Percentiles rank a stretch among this genome's conserved stretches.
Evolutionary conservation across 2,113 vertebrate species (phyloP).

Genomic region (Ailuropoda melanoleuca): DNA sequence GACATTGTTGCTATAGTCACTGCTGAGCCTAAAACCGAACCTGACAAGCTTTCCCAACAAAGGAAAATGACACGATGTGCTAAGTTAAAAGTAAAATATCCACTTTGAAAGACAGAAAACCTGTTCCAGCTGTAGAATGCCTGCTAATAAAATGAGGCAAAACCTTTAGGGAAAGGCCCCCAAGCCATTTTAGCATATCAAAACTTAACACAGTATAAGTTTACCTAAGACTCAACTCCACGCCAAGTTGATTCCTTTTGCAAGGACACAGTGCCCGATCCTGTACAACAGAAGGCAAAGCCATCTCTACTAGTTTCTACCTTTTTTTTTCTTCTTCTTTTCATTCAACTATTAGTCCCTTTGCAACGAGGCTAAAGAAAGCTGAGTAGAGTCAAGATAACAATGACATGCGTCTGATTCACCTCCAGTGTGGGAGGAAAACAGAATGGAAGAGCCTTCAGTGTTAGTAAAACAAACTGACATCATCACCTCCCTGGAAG

Average conservation of each 20-base stretch:
- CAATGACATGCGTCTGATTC: neutral
- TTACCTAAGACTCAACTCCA: neutral
- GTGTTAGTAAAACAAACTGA: neutral
- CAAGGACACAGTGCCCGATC: no score
- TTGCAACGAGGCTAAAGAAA: neutral
- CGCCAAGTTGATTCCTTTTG: neutral
- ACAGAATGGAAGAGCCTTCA: neutral
- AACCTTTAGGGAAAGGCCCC: neutral
- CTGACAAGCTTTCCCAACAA: neutral
- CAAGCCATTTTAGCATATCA: neutral
- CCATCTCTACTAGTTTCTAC: neutral
- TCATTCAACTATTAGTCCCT: neutral
- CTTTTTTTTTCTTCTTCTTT: neutral
- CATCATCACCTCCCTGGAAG: neutral
- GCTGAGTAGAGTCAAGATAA: neutral
- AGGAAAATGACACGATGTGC: neutral
- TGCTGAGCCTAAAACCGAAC: neutral
- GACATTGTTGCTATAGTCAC: slow-evolving; percentile 44
- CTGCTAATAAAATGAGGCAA: neutral
- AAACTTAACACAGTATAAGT: neutral
- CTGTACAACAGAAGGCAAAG: neutral
- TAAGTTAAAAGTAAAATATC: slow-evolving; percentile 13
- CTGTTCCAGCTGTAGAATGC: neutral
- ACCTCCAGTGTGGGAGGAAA: neutral
- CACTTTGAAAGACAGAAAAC: neutral